Evolutionary conservation across 2,888 invertebrate genomes (phyloP).

Genomic region (Xanthorhoe spadicearia): DNA sequence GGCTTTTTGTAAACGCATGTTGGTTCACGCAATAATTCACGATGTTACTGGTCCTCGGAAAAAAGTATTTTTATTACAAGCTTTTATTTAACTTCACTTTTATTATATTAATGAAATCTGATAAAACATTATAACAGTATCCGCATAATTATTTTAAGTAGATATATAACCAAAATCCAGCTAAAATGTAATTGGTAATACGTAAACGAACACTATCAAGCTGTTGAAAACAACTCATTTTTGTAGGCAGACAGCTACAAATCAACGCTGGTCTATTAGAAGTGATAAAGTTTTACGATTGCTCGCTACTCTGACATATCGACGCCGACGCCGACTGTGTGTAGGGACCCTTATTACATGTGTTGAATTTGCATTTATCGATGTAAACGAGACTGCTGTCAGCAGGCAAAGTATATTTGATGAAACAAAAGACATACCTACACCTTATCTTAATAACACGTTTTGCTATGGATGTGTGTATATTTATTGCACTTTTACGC

Average conservation of each 20-base stretch:
- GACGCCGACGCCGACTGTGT: conserved; percentile 46
- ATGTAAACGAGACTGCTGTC: neutral
- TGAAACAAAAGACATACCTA: too few species aligned
- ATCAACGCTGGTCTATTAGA: conserved; percentile 74
- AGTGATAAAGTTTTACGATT: conserved; percentile 79
- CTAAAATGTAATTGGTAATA: too few species aligned
- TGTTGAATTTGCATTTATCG: conserved; percentile 41
- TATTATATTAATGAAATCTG: too few species aligned
- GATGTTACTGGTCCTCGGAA: neutral
- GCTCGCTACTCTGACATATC: conserved; percentile 62
- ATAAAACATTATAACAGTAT: too few species aligned
- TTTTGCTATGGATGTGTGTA: too few species aligned
- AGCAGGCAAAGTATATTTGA: neutral
- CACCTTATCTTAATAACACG: too few species aligned
- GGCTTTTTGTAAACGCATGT: conserved; percentile 7
- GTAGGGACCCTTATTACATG: conserved; percentile 53
- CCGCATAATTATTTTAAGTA: too few species aligned
- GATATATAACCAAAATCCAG: too few species aligned
- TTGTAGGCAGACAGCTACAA: conserved; percentile 60
- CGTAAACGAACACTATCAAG: too few species aligned
- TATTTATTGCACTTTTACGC: too few species aligned
- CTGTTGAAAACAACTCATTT: conserved; percentile 45
- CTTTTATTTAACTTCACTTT: neutral
- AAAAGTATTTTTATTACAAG: too few species aligned
- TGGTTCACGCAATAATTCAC: neutral